Evolutionary conservation across 2,888 invertebrate species (phyloP).

Genomic region (Vandiemenella viatica): DNA sequence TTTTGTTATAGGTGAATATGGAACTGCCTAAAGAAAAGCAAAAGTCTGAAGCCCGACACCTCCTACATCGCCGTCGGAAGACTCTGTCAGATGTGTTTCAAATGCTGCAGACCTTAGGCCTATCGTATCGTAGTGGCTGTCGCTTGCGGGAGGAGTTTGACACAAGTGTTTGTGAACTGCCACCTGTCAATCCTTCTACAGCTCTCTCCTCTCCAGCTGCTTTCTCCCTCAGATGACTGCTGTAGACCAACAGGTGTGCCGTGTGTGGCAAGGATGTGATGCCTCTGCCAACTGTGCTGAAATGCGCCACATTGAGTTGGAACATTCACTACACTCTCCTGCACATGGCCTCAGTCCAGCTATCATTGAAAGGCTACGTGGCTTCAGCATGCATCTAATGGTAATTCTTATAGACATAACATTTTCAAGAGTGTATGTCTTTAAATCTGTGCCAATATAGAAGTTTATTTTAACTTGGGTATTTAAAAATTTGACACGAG

Average conservation of each 20-base stretch:
- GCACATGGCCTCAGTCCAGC: conserved; percentile 64
- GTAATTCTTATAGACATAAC: conserved; percentile 28
- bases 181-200: no score
- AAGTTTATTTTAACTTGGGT: no score
- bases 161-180: not conserved
- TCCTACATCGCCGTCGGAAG: conserved; percentile 72
- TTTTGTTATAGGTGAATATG: conserved; percentile 23
- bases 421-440: no score
- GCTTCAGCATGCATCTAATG: conserved; percentile 67
- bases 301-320: no score
- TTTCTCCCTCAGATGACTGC: no score
- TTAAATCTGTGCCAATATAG: no score
- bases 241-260: no score
- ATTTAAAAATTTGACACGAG: no score
- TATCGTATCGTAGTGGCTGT: conserved; percentile 65
- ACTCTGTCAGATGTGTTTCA: conserved; percentile 77
- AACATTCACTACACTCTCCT: conserved; percentile 45
- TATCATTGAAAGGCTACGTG: conserved; percentile 72
- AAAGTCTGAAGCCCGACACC: conserved; percentile 61
- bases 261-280: no score
- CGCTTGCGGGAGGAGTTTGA: not conserved
- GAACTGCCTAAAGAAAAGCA: conserved; percentile 39
- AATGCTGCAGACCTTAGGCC: conserved; percentile 51
- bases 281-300: no score
- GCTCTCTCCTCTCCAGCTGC: no score